phyloP scores from a whole-genome alignment of 2,888 invertebrate species.

The Coleophora flavipennella region DNA sequence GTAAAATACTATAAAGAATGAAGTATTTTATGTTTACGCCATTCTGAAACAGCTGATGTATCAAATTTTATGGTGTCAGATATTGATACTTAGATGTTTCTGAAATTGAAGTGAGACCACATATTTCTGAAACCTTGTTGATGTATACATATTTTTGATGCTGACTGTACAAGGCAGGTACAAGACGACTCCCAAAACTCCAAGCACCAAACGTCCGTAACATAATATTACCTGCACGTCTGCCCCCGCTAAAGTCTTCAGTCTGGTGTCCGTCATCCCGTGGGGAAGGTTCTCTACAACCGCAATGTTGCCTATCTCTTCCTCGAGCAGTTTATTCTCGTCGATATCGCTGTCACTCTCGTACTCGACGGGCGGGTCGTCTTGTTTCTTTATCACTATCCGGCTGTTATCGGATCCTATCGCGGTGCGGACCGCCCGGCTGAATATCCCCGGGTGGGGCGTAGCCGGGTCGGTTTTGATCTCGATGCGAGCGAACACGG shows the following conservation, averaged over 20 bases:
- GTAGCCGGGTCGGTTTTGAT: slow-evolving; percentile 34
- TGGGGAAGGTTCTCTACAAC: slow-evolving; percentile 48
- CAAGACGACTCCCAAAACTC: neutral
- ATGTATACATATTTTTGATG: too few relatives aligned
- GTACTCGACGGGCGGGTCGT: slow-evolving; percentile 39
- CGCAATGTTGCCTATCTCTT: slow-evolving; percentile 26
- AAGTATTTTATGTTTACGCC: too few relatives aligned
- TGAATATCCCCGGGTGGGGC: slow-evolving; percentile 52
- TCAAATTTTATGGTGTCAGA: too few relatives aligned
- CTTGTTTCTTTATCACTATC: slow-evolving; percentile 25
- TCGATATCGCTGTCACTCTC: slow-evolving; percentile 35
- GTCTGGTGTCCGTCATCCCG: slow-evolving; percentile 58
- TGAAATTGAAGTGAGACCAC: too few relatives aligned
- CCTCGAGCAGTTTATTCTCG: slow-evolving; percentile 27
- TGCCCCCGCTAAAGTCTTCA: slow-evolving; percentile 51
- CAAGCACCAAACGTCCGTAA: neutral
- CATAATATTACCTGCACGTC: slow-evolving; percentile 54
- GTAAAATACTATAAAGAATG: too few relatives aligned
- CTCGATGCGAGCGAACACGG: slow-evolving; percentile 38
- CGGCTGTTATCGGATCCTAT: slow-evolving; percentile 27
- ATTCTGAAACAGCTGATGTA: too few relatives aligned
- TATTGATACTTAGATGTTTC: too few relatives aligned
- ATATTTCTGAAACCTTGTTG: too few relatives aligned
- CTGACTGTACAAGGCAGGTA: neutral
- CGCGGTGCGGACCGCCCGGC: slow-evolving; percentile 49